A percentile compares a stretch with the other conserved stretches of the same genome.
Evolutionary conservation across 1,140 invertebrate species (phyloP).

Genomic region (Drosophila murphyi): DNA sequence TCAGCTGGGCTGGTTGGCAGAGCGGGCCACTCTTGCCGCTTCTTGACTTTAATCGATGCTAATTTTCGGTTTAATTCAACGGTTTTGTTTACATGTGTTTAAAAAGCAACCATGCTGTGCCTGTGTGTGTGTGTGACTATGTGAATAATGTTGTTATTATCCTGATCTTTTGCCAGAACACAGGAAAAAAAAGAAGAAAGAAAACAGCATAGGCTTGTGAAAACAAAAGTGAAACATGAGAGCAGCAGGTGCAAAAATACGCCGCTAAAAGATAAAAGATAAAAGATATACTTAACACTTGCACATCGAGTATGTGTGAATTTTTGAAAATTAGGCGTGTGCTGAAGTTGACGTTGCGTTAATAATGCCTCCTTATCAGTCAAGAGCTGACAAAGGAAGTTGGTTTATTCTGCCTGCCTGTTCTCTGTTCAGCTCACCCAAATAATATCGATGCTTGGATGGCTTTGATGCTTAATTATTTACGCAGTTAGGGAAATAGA

Average conservation of each 20-base stretch:
- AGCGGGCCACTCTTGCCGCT: constrained; percentile 21
- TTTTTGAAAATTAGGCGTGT: constrained; percentile 73
- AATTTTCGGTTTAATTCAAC: constrained; percentile 82
- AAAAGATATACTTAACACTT: neutral
- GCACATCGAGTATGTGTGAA: constrained; percentile 7
- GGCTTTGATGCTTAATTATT: too few species aligned
- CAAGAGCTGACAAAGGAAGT: constrained; percentile 23
- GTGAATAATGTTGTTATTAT: constrained; percentile 79
- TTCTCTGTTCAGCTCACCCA: too few species aligned
- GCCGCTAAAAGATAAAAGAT: neutral
- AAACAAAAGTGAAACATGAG: constrained; percentile 55
- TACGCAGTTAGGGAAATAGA: too few species aligned
- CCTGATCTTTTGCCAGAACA: constrained; percentile 53
- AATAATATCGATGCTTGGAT: too few species aligned
- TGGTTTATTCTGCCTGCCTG: too few species aligned
- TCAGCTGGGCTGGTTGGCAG: neutral
- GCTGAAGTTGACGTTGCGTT: constrained; percentile 58
- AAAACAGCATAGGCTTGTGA: neutral
- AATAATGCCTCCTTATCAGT: constrained; percentile 75
- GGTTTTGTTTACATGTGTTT: constrained; percentile 80
- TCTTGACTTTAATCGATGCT: constrained; percentile 82
- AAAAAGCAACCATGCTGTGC: constrained; percentile 56
- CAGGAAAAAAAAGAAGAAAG: constrained; percentile 3
- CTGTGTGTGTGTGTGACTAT: constrained; percentile 17
- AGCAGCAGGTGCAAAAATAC: constrained; percentile 67